Conservation (phyloP, 2,113 vertebrate species). For the Pleuronectes platessa region DNA sequence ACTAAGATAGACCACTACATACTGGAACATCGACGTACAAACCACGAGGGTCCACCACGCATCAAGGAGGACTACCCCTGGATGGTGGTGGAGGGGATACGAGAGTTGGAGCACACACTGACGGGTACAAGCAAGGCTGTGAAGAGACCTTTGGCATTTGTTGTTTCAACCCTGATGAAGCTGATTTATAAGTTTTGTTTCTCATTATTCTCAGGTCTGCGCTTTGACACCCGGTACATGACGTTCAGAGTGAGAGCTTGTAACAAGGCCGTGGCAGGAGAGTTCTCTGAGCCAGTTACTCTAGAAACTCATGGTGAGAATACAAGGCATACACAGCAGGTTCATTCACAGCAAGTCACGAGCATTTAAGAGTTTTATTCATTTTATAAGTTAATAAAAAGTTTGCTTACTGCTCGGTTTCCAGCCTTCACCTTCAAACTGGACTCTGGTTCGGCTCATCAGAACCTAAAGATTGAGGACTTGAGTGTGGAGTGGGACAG, state of each 20-base stretch:
- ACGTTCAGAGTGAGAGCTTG: conserved; percentile 94
- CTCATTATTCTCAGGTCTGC: conserved; percentile 78
- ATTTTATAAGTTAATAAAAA: neutral
- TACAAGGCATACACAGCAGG: neutral
- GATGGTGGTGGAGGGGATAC: conserved; percentile 96
- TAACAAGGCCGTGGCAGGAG: conserved; percentile 95
- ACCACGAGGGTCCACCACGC: conserved; percentile 92
- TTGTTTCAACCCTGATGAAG: neutral
- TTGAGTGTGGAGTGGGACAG: conserved; percentile 95
- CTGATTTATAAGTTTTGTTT: neutral
- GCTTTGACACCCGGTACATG: conserved; percentile 94
- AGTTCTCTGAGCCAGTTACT: conserved; percentile 92
- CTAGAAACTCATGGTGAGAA: conserved; percentile 91
- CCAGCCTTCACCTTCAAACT: conserved; percentile 92
- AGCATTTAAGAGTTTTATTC: neutral
- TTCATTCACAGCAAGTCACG: neutral
- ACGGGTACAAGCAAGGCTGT: conserved; percentile 76
- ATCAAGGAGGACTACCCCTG: conserved; percentile 94
- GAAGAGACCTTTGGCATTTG: neutral
- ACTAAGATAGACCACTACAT: conserved; percentile 95
- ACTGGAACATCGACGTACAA: conserved; percentile 91
- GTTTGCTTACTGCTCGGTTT: neutral
- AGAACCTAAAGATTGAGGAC: conserved; percentile 95
- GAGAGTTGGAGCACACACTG: conserved; percentile 86
- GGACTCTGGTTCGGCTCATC: conserved; percentile 90